Percentiles rank a stretch among this genome's conserved stretches.
Evolutionary conservation across 2,797 vertebrate species (phyloP).

Genomic region (Thalassophryne amazonica): DNA sequence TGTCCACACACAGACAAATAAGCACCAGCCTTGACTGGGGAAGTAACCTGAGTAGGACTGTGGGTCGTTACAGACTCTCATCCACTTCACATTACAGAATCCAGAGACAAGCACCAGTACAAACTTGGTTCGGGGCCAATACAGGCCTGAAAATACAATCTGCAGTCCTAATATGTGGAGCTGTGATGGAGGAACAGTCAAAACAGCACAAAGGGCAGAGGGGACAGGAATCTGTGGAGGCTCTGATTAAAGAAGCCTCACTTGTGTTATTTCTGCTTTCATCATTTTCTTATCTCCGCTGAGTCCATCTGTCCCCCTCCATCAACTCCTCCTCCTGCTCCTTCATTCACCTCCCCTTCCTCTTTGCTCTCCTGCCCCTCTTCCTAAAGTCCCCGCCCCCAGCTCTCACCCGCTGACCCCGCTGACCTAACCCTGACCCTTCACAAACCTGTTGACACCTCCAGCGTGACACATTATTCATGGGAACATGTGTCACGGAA

Average conservation of each 20-base stretch:
- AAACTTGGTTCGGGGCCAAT: no score
- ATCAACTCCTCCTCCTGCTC: constrained; percentile 50
- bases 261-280: constrained; percentile 38
- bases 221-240: constrained; percentile 8
- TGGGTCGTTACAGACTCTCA: no score
- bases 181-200: constrained; percentile 7
- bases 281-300: constrained; percentile 49
- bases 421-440: constrained; percentile 60
- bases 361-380: constrained; percentile 21
- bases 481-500: constrained; percentile 60
- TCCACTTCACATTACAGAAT: no score
- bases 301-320: constrained; percentile 67
- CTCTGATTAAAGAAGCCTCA: constrained; percentile 40
- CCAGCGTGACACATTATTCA: constrained; percentile 69
- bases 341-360: constrained; percentile 35
- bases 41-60: no score
- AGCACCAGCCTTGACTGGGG: no score
- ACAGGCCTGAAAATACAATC: no score
- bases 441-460: constrained; percentile 65
- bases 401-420: constrained; percentile 38
- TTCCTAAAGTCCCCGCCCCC: constrained; percentile 11
- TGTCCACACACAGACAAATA: no score
- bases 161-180: no score
- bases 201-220: constrained; percentile 3
- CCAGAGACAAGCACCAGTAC: no score